Evolutionary conservation across 2,888 invertebrate species (phyloP), one percentile per base, ranked within the genome.

Genomic region (Coelinius sp.): DNA sequence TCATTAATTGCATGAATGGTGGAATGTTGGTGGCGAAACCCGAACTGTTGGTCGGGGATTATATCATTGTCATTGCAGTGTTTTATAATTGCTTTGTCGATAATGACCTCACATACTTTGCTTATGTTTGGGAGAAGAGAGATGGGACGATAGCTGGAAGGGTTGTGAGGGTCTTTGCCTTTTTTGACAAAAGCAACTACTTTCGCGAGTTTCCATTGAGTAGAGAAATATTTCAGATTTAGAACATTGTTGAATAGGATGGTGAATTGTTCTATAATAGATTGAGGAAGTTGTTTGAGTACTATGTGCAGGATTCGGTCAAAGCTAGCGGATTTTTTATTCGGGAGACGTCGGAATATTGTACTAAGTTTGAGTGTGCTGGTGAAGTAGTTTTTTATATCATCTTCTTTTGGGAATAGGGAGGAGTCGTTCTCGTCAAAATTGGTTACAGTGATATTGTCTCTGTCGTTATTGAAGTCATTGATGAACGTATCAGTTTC

Each of bases 191-290:
- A 59, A 0, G 79, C 65, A 0, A 80, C 73, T 0, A 80, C 65
- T 70, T 80, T 81, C n/a, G 78, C 79, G n/a, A 22, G 71, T 73
- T 78, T 79, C 77, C 77, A 78, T 2, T 14, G 70, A 0, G 20
- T 56, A 0, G 84, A 82, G 75, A 82, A 83, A 25, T 78, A 75
- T 3, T 68, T 76, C 14, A 76, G 78, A 10, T 84, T 83, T 35
- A 75, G 73, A 0, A 77, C 44, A n/a, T 75, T 76, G 20, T 76
- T 73, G 25, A 76, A 73, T 12, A 73, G 1, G 7, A 70, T 71
- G 0, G 68, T 41, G 17, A 63, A 68, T 12, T 64, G 22, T 2
- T 10, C 12, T 1, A 75, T 66, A 2, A 44, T 24, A 27, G 25
- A 66, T 1, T 12, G 2, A 0, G 72, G 72, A 0, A 75, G 35